Evolutionary conservation across 35 echinoderm and acorn worm genomes (phyloP), one percentile per base, ranked within the genome.

Genomic region (Apostichopus japonicus): DNA sequence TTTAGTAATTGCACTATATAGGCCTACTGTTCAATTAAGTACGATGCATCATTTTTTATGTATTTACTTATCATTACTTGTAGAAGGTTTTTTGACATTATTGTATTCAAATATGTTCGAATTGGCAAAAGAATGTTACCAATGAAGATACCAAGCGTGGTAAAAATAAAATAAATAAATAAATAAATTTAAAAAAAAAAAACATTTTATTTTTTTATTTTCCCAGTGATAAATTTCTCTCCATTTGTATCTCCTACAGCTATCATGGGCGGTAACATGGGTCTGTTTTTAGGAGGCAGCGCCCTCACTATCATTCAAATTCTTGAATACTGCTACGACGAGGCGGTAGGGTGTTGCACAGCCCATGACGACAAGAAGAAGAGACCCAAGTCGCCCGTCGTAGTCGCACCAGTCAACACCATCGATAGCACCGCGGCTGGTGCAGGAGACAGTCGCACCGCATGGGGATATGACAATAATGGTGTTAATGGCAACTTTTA

Each of bases 201-300:
- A 44, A 44, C 4, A 4, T 44, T 84, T 55, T 22, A 1, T 71
- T 79, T 24, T 24, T 61, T 33, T 73, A 56, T 19, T 90, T 13
- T 86, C 72, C 33, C 33, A 44, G 4, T 61, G 57, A 61, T 13
- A 10, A 8, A 61, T 61, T 61, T 13, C 57, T 61, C 5, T 61
- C 57, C 13, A 44, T 44, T 44, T 44, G 2, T 44, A 44, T 44
- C 33, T 5, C 57, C 8, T 72, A 93, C 93, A 99, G 97, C 95
- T 58, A 94, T 92, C 6, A 83, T 96, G 83, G 97, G 97, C 22
- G 97, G 97, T 57, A 99, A 99, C 86, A 91, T 99, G 81, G 97
- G 97, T 23, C 76, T 99, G 53, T 99, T 99, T 65, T 54, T 95
- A 8, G 97, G 97, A 8, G 97, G 93, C 44, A 95, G 97, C 78